phyloP scores from a whole-genome alignment of 1,140 invertebrate species.

The Saccostrea cuccullata region DNA sequence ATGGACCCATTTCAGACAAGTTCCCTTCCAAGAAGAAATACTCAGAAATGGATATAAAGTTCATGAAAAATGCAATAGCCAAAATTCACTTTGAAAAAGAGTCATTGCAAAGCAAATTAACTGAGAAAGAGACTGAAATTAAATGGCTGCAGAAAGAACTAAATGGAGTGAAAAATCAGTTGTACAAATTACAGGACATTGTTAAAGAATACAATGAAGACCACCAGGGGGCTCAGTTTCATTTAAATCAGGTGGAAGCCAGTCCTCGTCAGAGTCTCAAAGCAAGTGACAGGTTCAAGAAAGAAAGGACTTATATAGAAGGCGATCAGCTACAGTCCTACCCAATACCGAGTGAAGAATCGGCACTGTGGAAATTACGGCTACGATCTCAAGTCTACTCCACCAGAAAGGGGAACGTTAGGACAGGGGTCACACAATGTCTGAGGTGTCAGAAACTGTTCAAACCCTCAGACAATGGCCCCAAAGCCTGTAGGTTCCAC shows the following conservation, averaged over 20 bases:
- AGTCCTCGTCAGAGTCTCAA: background rate
- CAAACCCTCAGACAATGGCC: constrained; percentile 65
- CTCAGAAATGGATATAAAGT: constrained; percentile 52
- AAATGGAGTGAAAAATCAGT: constrained; percentile 56
- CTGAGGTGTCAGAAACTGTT: constrained; percentile 69
- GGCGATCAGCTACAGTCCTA: constrained; percentile 61
- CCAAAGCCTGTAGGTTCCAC: constrained; percentile 67
- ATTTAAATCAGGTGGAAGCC: constrained; percentile 59
- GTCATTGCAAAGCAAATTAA: constrained; percentile 49
- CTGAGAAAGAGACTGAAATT: constrained; percentile 58
- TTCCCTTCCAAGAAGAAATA: constrained; percentile 41
- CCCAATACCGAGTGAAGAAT: constrained; percentile 56
- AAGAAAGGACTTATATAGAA: constrained; percentile 63
- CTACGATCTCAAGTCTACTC: constrained; percentile 55
- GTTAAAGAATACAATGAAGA: constrained; percentile 65
- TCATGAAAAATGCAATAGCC: constrained; percentile 58
- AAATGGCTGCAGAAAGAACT: constrained; percentile 63
- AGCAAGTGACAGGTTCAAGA: background rate
- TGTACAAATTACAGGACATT: constrained; percentile 60
- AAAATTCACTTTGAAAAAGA: constrained; percentile 60
- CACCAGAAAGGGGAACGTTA: constrained; percentile 42
- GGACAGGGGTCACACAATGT: constrained; percentile 83
- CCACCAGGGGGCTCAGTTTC: constrained; percentile 60
- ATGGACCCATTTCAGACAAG: background rate
- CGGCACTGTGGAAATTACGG: constrained; percentile 56